Evolutionary conservation across 2,113 vertebrate genomes (phyloP).

Genomic region (Strix uralensis): DNA sequence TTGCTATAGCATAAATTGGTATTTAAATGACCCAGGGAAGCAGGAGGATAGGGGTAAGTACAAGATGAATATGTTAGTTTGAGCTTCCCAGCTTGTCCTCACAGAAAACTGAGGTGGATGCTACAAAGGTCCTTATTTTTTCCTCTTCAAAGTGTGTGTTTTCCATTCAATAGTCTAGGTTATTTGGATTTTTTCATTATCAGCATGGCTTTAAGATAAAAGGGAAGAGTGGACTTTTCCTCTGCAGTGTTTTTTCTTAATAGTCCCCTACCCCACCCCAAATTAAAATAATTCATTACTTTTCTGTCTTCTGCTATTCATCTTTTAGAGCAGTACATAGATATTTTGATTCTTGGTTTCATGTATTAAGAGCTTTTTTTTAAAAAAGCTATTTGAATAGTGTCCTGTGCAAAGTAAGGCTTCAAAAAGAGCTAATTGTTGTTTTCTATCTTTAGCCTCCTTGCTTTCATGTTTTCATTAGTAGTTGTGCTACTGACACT

Average conservation of each 20-base stretch:
- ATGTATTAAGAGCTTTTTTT: neutral
- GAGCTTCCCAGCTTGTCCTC: neutral
- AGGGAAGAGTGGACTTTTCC: neutral
- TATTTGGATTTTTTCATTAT: neutral
- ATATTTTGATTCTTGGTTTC: neutral
- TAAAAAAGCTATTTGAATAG: neutral
- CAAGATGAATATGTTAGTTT: neutral
- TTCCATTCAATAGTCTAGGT: neutral
- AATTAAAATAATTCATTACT: neutral
- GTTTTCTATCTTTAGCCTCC: neutral
- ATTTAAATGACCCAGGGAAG: neutral
- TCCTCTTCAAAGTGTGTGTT: neutral
- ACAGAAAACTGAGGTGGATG: neutral
- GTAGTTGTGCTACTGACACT: neutral
- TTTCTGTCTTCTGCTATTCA: neutral
- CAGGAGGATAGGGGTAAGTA: neutral
- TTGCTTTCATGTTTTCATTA: neutral
- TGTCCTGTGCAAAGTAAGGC: neutral
- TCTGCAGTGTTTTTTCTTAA: neutral
- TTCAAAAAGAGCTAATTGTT: neutral
- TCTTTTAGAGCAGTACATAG: neutral
- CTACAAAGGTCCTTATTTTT: neutral
- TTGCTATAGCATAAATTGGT: neutral
- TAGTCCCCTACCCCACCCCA: neutral
- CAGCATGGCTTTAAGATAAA: neutral